phyloP scores from a whole-genome alignment of 2,888 invertebrate species.

The Tryphoninae sp. region DNA sequence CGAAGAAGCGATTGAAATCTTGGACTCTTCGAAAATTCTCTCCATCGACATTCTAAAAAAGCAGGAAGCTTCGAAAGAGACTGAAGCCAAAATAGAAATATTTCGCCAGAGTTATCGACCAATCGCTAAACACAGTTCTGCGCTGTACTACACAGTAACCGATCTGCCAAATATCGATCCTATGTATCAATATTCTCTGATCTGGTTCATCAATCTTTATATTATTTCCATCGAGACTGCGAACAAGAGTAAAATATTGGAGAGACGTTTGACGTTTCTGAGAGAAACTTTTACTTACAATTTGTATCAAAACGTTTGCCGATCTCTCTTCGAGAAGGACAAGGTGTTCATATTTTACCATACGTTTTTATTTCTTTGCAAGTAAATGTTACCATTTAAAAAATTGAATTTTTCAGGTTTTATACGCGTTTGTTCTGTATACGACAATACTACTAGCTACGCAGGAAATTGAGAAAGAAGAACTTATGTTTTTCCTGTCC shows the following conservation, averaged over 20 bases:
- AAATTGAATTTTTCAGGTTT: constrained; percentile 64
- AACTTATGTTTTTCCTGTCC: constrained; percentile 88
- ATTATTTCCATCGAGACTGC: constrained; percentile 89
- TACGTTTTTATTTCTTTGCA: constrained; percentile 9
- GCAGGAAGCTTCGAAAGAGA: constrained; percentile 89
- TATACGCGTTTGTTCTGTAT: constrained; percentile 88
- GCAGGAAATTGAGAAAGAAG: constrained; percentile 84
- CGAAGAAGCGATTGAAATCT: constrained; percentile 92
- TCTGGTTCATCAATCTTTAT: constrained; percentile 93
- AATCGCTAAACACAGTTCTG: constrained; percentile 90
- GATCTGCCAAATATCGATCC: constrained; percentile 93
- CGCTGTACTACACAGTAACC: constrained; percentile 91
- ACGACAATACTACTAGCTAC: constrained; percentile 86
- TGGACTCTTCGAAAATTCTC: constrained; percentile 92
- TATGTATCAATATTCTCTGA: constrained; percentile 94
- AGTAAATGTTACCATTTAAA: neutral
- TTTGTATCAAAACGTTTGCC: constrained; percentile 90
- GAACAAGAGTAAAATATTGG: constrained; percentile 87
- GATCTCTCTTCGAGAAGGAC: constrained; percentile 93
- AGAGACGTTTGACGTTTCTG: constrained; percentile 87
- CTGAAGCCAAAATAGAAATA: constrained; percentile 89
- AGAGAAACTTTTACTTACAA: constrained; percentile 90
- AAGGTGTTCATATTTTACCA: constrained; percentile 83
- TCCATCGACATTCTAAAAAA: constrained; percentile 92
- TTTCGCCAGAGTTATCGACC: constrained; percentile 89